phyloP scores from a whole-genome alignment of 1,140 invertebrate species.

The Aricia agestis region DNA sequence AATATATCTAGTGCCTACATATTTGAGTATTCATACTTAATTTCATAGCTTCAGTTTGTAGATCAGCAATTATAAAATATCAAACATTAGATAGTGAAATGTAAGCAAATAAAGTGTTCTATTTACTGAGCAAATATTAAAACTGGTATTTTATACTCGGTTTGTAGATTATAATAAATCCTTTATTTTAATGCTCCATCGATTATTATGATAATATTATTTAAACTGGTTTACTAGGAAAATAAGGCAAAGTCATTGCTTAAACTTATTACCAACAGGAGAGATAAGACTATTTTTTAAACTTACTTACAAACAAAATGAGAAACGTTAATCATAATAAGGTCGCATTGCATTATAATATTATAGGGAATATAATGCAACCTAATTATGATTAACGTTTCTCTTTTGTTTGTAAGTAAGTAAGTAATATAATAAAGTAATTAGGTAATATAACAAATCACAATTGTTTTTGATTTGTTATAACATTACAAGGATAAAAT shows the following conservation, averaged over 20 bases:
- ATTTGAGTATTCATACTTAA: not conserved
- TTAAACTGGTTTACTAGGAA: not conserved
- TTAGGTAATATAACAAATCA: too few species aligned
- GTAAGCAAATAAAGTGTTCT: slow-evolving; percentile 1
- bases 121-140: slow-evolving; percentile 13
- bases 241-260: not conserved
- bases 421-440: too few species aligned
- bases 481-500: too few species aligned
- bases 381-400: too few species aligned
- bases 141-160: slow-evolving; percentile 12
- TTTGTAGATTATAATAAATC: slow-evolving; percentile 13
- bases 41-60: not conserved
- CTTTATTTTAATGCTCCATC: not conserved
- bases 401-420: too few species aligned
- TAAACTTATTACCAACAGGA: not conserved
- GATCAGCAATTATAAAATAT: not conserved
- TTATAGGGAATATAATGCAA: too few species aligned
- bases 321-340: too few species aligned
- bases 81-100: not conserved
- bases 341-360: too few species aligned
- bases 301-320: too few species aligned
- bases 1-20: not conserved
- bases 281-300: not conserved
- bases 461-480: too few species aligned
- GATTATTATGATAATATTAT: not conserved